Evolutionary conservation across 2,888 invertebrate genomes (phyloP).

Genomic region (Penaeus monodon): DNA sequence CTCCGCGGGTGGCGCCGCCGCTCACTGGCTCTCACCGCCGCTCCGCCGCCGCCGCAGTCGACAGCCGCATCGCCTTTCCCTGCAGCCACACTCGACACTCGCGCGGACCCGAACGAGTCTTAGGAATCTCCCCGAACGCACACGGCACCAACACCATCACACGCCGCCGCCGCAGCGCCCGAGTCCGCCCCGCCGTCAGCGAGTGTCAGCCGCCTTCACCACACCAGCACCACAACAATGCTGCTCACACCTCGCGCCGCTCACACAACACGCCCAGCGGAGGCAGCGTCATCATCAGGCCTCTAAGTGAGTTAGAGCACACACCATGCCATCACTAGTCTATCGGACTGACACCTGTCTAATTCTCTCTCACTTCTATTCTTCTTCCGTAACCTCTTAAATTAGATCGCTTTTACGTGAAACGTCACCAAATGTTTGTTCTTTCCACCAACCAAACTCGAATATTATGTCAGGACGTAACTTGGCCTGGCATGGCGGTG

Average conservation of each 20-base stretch:
- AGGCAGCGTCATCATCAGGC: background rate
- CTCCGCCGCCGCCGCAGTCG: constrained; percentile 42
- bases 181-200: background rate
- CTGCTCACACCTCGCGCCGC: constrained; percentile 30
- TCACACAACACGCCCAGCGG: constrained; percentile 3
- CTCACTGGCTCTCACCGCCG: constrained; percentile 45
- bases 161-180: constrained; percentile 14
- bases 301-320: constrained; percentile 27
- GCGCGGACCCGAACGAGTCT: background rate
- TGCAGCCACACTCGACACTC: constrained; percentile 19
- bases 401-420: constrained; percentile 56
- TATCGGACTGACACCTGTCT: constrained; percentile 44
- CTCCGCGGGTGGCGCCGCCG: constrained; percentile 53
- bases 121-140: background rate
- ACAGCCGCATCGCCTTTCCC: constrained; percentile 32
- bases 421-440: constrained; percentile 60
- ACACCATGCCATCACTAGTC: constrained; percentile 33
- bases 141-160: constrained; percentile 20
- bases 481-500: constrained; percentile 54
- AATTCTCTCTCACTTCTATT: constrained; percentile 41
- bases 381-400: constrained; percentile 45
- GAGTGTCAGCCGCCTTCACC: constrained; percentile 6
- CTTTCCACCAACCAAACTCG: constrained; percentile 60
- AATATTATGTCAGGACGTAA: constrained; percentile 59
- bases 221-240: constrained; percentile 25